Percentiles rank a stretch among this genome's conserved stretches.
Evolutionary conservation across 2,888 invertebrate species (phyloP).

Genomic region (Leucoptera coffeella): DNA sequence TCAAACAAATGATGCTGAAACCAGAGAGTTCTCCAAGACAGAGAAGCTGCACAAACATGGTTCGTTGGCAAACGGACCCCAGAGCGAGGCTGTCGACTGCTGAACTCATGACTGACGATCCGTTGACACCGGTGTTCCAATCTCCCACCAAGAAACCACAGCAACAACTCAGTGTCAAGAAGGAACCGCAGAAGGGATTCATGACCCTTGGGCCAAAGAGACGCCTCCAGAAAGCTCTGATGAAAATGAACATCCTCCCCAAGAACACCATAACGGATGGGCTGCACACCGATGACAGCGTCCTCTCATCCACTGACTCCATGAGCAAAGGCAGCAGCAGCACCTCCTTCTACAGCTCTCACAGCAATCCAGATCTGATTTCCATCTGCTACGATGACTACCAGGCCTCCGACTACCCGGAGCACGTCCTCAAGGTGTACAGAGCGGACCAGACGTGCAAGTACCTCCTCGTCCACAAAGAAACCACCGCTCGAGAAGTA

Average conservation of each 20-base stretch:
- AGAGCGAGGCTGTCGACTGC: conserved; percentile 74
- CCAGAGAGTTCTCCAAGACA: conserved; percentile 79
- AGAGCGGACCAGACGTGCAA: conserved; percentile 97
- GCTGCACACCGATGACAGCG: conserved; percentile 61
- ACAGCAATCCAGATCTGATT: conserved; percentile 84
- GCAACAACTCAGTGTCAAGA: conserved; percentile 48
- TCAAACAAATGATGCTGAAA: conserved; percentile 61
- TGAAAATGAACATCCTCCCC: conserved; percentile 84
- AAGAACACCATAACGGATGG: conserved; percentile 72
- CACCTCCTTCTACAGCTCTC: conserved; percentile 68
- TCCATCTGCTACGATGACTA: conserved; percentile 77
- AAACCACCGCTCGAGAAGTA: conserved; percentile 82
- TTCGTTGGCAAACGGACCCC: conserved; percentile 62
- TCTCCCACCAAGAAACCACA: conserved; percentile 52
- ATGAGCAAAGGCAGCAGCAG: conserved; percentile 38
- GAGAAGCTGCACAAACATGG: conserved; percentile 61
- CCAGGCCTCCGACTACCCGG: conserved; percentile 80
- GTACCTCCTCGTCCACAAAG: conserved; percentile 93
- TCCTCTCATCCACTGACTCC: conserved; percentile 54
- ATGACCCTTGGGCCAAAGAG: conserved; percentile 87
- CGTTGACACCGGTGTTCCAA: conserved; percentile 43
- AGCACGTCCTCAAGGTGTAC: conserved; percentile 94
- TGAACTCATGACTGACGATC: conserved; percentile 55
- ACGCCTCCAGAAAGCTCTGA: conserved; percentile 75
- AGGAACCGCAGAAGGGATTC: conserved; percentile 69